Percentiles rank a stretch among this genome's conserved stretches.
phyloP scores from a whole-genome alignment of 2,888 invertebrate species.

The Eupithecia dodoneata region DNA sequence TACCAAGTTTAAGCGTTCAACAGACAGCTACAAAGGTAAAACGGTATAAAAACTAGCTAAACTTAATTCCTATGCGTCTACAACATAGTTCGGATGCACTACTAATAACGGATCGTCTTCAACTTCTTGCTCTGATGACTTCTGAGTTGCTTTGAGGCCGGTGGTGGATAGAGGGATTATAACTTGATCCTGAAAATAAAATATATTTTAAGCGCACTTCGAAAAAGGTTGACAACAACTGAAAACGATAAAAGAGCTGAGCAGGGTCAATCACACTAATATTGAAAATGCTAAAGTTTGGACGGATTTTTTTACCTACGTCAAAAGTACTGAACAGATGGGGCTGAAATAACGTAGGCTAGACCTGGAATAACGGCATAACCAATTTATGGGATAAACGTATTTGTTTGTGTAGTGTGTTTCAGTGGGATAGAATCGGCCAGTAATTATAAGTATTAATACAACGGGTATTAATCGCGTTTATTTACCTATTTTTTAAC shows the following conservation, averaged over 20 bases:
- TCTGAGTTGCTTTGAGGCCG: conserved; percentile 78
- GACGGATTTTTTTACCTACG: no score
- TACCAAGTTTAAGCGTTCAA: neutral
- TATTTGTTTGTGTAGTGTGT: no score
- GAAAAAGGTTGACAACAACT: neutral
- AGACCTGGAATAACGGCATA: no score
- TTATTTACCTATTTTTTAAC: no score
- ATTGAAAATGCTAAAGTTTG: no score
- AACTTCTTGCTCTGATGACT: conserved; percentile 83
- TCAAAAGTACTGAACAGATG: no score
- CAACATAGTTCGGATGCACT: conserved; percentile 98
- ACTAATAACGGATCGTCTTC: conserved; percentile 94
- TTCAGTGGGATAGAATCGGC: no score
- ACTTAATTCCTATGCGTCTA: conserved; percentile 80
- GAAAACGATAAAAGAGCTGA: neutral
- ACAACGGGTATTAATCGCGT: no score
- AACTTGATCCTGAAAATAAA: conserved; percentile 88
- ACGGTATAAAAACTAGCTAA: neutral
- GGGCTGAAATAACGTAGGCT: no score
- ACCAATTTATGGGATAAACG: no score
- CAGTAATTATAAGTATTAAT: no score
- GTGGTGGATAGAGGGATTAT: conserved; percentile 89
- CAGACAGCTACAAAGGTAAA: neutral
- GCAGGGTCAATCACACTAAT: no score
- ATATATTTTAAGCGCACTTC: neutral